phyloP scores from a whole-genome alignment of 2,113 vertebrate genomes.

The Notiomystis cincta region DNA sequence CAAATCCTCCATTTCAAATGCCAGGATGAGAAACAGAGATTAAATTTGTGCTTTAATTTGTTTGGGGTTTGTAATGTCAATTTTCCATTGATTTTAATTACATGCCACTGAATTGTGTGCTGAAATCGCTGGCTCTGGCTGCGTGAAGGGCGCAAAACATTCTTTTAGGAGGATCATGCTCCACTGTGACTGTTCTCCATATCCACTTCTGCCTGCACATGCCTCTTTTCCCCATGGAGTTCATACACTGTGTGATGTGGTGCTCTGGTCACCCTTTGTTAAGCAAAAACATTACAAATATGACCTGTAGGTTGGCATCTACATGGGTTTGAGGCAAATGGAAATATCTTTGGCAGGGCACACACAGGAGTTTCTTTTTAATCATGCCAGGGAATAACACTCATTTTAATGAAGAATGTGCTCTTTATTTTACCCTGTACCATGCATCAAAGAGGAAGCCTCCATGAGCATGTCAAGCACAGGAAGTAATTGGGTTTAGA shows the following conservation, averaged over 20 bases:
- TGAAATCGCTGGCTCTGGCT: neutral
- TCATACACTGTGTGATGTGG: neutral
- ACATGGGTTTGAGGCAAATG: neutral
- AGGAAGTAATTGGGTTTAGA: neutral
- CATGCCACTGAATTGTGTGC: neutral
- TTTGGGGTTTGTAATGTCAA: slow-evolving; percentile 6
- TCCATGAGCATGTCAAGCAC: neutral
- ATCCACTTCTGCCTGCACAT: neutral
- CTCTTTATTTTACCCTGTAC: neutral
- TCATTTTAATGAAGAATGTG: neutral
- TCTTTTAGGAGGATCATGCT: neutral
- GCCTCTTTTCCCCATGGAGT: neutral
- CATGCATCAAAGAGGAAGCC: neutral
- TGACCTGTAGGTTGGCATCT: neutral
- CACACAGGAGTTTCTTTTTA: neutral
- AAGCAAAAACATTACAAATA: neutral
- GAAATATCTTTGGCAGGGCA: neutral
- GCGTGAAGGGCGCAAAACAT: neutral
- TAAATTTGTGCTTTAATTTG: slow-evolving; percentile 38
- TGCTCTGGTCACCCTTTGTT: neutral
- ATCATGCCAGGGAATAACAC: neutral
- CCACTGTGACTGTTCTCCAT: neutral
- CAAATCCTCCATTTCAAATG: neutral
- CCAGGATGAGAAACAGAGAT: slow-evolving; percentile 24
- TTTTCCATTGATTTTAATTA: slow-evolving; percentile 54